Evolutionary conservation across 2,888 invertebrate species (phyloP).

Genomic region (Diarsia rubi): DNA sequence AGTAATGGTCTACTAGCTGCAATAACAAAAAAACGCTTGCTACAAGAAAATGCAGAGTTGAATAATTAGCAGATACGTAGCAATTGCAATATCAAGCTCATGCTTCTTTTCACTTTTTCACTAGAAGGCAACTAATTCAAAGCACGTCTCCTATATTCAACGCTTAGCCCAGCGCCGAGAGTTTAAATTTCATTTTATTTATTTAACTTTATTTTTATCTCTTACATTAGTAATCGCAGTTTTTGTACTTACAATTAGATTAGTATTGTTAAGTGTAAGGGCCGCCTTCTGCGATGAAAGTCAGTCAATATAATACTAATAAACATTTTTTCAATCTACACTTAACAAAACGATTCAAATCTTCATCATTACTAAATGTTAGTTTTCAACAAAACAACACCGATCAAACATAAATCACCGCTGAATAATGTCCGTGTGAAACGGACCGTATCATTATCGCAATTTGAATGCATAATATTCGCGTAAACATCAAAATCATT

Average conservation of each 20-base stretch:
- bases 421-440: constrained; percentile 38
- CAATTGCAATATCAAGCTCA: not conserved
- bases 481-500: constrained; percentile 53
- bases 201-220: too few relatives aligned
- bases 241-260: too few relatives aligned
- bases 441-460: constrained; percentile 46
- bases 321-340: not conserved
- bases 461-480: constrained; percentile 54
- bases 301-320: not conserved
- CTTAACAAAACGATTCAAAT: not conserved
- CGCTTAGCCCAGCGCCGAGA: not conserved
- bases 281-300: too few relatives aligned
- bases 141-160: not conserved
- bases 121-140: not conserved
- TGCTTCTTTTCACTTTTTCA: not conserved
- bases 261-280: too few relatives aligned
- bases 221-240: too few relatives aligned
- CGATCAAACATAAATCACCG: constrained; percentile 20
- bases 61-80: not conserved
- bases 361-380: not conserved
- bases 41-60: not conserved
- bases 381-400: constrained; percentile 35
- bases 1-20: not conserved
- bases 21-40: not conserved
- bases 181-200: not conserved